Evolutionary conservation across 2,113 vertebrate genomes (phyloP).

Genomic region (Cepphus grylle): DNA sequence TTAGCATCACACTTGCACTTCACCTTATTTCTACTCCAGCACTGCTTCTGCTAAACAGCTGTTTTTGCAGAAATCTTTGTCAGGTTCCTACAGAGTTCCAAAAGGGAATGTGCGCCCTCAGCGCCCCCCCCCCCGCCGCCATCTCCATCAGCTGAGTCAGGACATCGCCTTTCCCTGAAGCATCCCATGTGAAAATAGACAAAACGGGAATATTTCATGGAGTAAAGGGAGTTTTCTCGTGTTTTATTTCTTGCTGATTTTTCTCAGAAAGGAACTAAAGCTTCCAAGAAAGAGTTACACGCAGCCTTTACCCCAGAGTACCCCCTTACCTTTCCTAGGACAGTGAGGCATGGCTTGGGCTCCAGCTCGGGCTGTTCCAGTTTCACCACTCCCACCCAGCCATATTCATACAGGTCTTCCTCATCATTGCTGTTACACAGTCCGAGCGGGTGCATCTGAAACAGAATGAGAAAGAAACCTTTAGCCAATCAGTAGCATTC

Average conservation of each 20-base stretch:
- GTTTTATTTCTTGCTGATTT: background rate
- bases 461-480: background rate
- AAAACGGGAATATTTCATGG: background rate
- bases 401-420: slow-evolving; percentile 95
- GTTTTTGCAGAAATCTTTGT: background rate
- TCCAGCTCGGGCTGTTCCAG: slow-evolving; percentile 95
- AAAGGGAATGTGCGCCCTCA: background rate
- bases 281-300: background rate
- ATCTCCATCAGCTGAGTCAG: background rate
- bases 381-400: slow-evolving; percentile 99
- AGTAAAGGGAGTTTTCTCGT: background rate
- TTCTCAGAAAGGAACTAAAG: background rate
- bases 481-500: background rate
- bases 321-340: slow-evolving; percentile 90
- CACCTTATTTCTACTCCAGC: background rate
- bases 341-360: slow-evolving; percentile 94
- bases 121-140: background rate
- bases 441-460: slow-evolving; percentile 96
- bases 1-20: background rate
- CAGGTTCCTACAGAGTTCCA: background rate
- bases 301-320: background rate
- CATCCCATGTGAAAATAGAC: background rate
- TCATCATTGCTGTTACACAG: slow-evolving; percentile 98
- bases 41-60: background rate
- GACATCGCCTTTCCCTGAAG: background rate